phyloP scores from a whole-genome alignment of 2,113 vertebrate species.

The Calidris pygmaea region DNA sequence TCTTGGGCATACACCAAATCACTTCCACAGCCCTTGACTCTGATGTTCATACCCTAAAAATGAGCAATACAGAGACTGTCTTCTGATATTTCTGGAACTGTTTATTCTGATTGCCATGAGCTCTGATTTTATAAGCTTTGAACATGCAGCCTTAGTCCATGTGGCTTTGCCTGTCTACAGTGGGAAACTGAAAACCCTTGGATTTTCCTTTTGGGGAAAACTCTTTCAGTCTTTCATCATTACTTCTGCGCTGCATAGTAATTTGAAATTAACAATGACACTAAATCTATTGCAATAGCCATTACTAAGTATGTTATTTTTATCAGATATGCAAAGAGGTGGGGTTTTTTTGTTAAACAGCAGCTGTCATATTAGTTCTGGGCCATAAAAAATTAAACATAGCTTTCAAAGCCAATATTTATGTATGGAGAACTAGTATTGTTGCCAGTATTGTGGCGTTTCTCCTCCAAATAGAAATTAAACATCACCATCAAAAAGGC shows the following conservation, averaged over 20 bases:
- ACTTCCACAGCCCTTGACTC: not conserved
- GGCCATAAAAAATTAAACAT: not conserved
- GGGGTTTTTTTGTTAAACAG: not conserved
- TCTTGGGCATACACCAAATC: not conserved
- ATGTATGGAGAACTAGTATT: not conserved
- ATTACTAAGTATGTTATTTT: not conserved
- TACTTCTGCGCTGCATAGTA: not conserved
- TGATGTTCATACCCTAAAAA: not conserved
- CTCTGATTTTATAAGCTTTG: not conserved
- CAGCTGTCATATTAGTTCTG: not conserved
- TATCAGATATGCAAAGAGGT: not conserved
- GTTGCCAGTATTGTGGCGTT: not conserved
- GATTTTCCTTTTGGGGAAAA: not conserved
- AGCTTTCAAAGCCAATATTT: not conserved
- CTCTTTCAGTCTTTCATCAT: not conserved
- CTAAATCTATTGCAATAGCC: not conserved
- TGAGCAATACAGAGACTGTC: not conserved
- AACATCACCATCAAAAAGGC: not conserved
- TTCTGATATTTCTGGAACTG: not conserved
- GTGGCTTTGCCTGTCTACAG: not conserved
- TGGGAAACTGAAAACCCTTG: not conserved
- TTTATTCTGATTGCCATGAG: not conserved
- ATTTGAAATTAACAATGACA: not conserved
- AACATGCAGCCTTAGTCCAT: not conserved
- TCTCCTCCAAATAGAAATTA: slow-evolving; percentile 5